Percentiles rank a stretch among this genome's conserved stretches.
phyloP scores from a whole-genome alignment of 2,113 vertebrate species.

The Rhabdornis inornatus region DNA sequence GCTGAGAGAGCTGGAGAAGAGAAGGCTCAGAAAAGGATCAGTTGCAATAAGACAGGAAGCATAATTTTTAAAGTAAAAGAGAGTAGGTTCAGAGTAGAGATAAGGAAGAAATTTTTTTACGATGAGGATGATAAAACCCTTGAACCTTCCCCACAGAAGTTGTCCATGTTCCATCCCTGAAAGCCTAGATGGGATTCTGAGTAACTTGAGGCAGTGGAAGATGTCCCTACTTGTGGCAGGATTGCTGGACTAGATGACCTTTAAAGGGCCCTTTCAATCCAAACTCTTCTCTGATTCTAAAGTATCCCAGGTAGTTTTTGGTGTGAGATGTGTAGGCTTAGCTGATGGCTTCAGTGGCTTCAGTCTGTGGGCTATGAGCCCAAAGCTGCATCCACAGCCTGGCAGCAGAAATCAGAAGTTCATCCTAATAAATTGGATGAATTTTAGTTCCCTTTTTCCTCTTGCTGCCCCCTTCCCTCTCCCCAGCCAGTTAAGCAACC shows the following conservation, averaged over 20 bases:
- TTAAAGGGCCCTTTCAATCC: background rate
- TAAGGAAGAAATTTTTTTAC: background rate
- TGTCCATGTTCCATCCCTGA: background rate
- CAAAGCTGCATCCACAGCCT: background rate
- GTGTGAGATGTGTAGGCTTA: background rate
- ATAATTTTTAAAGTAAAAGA: background rate
- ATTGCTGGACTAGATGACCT: background rate
- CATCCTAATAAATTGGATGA: background rate
- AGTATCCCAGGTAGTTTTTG: background rate
- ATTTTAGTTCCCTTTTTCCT: background rate
- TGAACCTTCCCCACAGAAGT: background rate
- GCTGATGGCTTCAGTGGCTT: background rate
- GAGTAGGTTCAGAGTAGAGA: background rate
- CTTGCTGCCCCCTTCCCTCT: rapidly evolving
- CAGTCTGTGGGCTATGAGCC: background rate
- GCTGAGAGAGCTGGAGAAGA: background rate
- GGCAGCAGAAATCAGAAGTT: background rate
- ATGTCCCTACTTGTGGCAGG: background rate
- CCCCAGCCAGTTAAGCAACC: background rate
- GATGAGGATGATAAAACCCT: background rate
- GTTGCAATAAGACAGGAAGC: background rate
- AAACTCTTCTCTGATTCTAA: background rate
- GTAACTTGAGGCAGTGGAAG: background rate
- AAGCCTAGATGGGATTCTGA: background rate
- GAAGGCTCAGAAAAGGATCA: background rate